phyloP scores from a whole-genome alignment of 64 coral and sea anemone genomes.

The Catalaphyllia jardinei region DNA sequence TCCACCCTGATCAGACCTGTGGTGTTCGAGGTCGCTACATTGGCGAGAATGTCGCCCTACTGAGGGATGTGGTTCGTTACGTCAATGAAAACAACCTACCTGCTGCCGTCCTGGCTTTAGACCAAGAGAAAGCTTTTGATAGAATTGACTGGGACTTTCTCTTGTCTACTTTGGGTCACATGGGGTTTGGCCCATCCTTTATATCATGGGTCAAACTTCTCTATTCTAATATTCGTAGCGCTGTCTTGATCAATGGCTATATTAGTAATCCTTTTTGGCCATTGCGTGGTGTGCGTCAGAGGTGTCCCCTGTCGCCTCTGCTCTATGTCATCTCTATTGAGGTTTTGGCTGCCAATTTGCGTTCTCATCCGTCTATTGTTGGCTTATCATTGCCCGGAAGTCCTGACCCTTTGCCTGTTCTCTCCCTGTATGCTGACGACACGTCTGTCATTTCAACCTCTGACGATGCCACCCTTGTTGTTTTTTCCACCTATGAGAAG shows the following conservation, averaged over 20 bases:
- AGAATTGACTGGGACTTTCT: conserved; percentile 54
- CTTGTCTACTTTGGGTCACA: neutral
- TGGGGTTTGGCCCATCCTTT: conserved; percentile 51
- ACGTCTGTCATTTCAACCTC: neutral
- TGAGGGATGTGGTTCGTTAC: no score
- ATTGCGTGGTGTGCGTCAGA: conserved; percentile 57
- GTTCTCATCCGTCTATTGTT: neutral
- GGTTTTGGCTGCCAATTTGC: conserved; percentile 21
- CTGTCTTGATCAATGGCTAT: conserved; percentile 25
- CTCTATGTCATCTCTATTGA: conserved; percentile 35
- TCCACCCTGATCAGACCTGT: conserved; percentile 17
- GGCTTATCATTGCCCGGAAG: neutral
- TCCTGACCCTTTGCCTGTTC: neutral
- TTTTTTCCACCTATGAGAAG: conserved; percentile 1
- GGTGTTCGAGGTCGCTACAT: conserved; percentile 25
- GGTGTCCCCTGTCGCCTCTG: conserved; percentile 51
- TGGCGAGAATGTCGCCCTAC: neutral
- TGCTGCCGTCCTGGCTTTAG: neutral
- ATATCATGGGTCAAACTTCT: neutral
- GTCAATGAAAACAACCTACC: neutral
- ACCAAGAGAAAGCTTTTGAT: conserved; percentile 64
- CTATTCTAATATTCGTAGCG: neutral
- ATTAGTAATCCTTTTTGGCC: conserved; percentile 3
- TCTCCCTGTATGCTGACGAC: conserved; percentile 45
- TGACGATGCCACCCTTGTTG: neutral